Base-by-base conservation (phyloP, 1,140 invertebrate species). In the Bombus consobrinus region DNA sequence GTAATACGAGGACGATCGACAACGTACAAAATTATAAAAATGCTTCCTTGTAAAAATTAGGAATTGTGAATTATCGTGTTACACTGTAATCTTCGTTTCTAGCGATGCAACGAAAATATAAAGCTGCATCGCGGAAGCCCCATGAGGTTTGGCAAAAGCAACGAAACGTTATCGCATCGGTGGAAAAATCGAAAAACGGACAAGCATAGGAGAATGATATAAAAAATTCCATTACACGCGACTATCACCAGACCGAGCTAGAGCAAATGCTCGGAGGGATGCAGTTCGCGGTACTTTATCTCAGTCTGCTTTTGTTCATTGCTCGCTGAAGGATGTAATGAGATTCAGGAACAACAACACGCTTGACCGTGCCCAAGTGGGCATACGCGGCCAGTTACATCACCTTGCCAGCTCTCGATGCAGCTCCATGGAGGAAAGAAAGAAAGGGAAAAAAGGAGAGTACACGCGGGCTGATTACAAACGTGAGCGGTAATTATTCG, bases 401-500 rank as follows among this genome's bases (percentile, higher is more conserved):
- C 25, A 53, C 41, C 53, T 68, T 68, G n/a, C 37, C 22, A 32
- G 68, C 37, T 6, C 37, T 12, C 34, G 25, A 53, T 59, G 34
- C 80, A 34, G 18, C 18, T 53, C 18, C 47, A 53, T 2, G 6
- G 18, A 66, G 41, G 28, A 8, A 10, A 5, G 37, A 43, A 53
- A 41, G 10, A 83, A 77, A 34, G 5, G 47, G 22, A 12, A 37
- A 74, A 53, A 53, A 15, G 13, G 22, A 25, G 13, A 5, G 34
- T 18, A 18, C 22, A 47, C 3, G 4, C 62, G 9, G 10, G 18
- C 22, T 62, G 81, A 69, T 77, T 77, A 41, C 43, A 53, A 41
- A 39, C 34, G 43, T 59, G 53, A 68, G 8, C 34, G 43, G 74
- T 78, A 78, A 83, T 69, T 83, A 83, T 34, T 59, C 34, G 64